phyloP scores from a whole-genome alignment of 2,113 vertebrate species.

The Siphamia tubifer region DNA sequence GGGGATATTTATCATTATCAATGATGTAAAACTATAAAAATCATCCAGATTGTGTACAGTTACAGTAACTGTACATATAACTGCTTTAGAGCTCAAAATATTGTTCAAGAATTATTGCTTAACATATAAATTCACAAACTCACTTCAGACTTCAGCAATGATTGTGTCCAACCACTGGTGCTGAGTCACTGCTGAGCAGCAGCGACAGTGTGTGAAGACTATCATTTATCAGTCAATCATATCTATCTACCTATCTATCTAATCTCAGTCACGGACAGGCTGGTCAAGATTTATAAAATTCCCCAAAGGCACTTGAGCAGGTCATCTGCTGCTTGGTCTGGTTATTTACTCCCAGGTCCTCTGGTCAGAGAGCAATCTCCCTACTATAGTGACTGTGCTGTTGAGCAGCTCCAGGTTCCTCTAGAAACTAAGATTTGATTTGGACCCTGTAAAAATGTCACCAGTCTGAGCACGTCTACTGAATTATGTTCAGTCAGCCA shows the following conservation, averaged over 20 bases:
- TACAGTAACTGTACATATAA: too few relatives aligned
- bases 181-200: conserved; percentile 26
- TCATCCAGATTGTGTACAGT: too few relatives aligned
- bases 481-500: conserved; percentile 28
- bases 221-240: neutral
- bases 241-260: neutral
- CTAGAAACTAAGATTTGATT: conserved; percentile 9
- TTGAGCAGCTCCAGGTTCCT: neutral
- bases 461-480: neutral
- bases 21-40: too few relatives aligned
- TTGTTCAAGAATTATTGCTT: too few relatives aligned
- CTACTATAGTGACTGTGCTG: neutral
- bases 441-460: conserved; percentile 31
- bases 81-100: too few relatives aligned
- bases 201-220: neutral
- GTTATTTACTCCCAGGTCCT: neutral
- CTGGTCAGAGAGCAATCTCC: neutral
- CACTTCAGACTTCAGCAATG: too few relatives aligned
- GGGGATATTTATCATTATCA: too few relatives aligned
- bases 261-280: neutral
- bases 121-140: too few relatives aligned
- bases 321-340: neutral
- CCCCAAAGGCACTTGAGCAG: neutral
- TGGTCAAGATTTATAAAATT: neutral
- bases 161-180: too few relatives aligned